These are phyloP conservation scores for Cygnus atratus DNA, from an alignment of 2,113 vertebrate genomes.

Conservation along the genomic window DNA sequence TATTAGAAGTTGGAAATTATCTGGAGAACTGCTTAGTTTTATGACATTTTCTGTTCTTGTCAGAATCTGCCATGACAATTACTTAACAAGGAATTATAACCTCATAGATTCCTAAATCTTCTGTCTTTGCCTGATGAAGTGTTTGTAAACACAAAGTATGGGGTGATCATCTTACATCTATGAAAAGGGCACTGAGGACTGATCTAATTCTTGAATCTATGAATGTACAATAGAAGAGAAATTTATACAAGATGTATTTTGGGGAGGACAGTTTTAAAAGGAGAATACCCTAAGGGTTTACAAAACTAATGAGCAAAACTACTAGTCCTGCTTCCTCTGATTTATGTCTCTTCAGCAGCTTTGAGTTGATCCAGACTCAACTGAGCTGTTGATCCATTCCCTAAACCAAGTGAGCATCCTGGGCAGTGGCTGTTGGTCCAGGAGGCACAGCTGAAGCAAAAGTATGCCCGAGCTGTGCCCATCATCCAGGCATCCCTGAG, in stretches of 20 bases:
- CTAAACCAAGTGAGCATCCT: background rate
- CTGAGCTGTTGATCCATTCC: background rate
- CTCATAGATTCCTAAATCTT: background rate
- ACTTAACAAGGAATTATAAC: conserved; percentile 8
- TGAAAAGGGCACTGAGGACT: background rate
- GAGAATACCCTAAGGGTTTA: background rate
- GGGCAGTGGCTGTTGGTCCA: background rate
- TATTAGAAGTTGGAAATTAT: conserved; percentile 20
- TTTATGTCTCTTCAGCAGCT: background rate
- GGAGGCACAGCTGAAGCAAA: fast-evolving
- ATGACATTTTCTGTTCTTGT: conserved; percentile 40
- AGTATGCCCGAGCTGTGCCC: background rate
- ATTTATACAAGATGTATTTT: background rate
- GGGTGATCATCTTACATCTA: background rate
- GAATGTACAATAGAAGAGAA: background rate
- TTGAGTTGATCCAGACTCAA: background rate
- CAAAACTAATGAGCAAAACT: background rate
- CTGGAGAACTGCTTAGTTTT: conserved; percentile 21
- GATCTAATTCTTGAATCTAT: background rate
- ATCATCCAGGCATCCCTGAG: background rate
- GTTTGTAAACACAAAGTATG: background rate
- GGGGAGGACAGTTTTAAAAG: background rate
- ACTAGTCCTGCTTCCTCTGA: background rate
- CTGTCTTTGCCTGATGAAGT: background rate
- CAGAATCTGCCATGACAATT: conserved; percentile 21